Evolutionary conservation across 2,888 invertebrate genomes (phyloP), one percentile per base, ranked within the genome.

Genomic region (Ligdia adustata): DNA sequence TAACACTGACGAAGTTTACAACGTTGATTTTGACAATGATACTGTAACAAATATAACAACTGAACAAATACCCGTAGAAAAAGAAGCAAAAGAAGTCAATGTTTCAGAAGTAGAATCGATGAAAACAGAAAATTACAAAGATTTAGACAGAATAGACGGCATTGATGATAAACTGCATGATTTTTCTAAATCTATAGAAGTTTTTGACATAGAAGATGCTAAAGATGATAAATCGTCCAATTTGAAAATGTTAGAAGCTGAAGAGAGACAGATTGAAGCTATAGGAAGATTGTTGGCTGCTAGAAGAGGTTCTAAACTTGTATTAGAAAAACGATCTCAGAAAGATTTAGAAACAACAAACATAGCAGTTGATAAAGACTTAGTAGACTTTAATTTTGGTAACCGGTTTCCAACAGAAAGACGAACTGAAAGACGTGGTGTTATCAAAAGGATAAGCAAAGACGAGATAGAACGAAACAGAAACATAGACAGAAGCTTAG

Each of bases 251-350:
- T 66, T 90, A 32, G 84, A 90, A 62, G 90, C 90, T 0, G 91
- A 91, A 67, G 91, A 90, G 39, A 78, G 74, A 37, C 91, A 91
- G 57, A 91, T 91, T 24, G 91, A 91, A 66, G 90, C 84, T 14
- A 88, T 91, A 13, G 91, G 91, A 0, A 75, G 90, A 50, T 66
- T 90, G 9, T 40, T 91, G 55, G 89, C 89, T 1, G 78, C 84
- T 0, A 75, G 79, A 39, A 73, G 89, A 15, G 86, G 81, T 0
- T 77, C 80, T 0, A 86, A 85, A 48, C 52, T 90, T 0, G 66
- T 84, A 13, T 20, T 90, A 48, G 87, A 89, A 39, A 90, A 89
- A 53, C 62, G 84, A 14, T 83, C 89, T 0, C 81, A 90, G 32
- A 82, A 87, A 54, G 82, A 89, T 35, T 62, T 90, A 13, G 84